phyloP scores from a whole-genome alignment of 2,888 invertebrate genomes.

The Eupithecia subfuscata region DNA sequence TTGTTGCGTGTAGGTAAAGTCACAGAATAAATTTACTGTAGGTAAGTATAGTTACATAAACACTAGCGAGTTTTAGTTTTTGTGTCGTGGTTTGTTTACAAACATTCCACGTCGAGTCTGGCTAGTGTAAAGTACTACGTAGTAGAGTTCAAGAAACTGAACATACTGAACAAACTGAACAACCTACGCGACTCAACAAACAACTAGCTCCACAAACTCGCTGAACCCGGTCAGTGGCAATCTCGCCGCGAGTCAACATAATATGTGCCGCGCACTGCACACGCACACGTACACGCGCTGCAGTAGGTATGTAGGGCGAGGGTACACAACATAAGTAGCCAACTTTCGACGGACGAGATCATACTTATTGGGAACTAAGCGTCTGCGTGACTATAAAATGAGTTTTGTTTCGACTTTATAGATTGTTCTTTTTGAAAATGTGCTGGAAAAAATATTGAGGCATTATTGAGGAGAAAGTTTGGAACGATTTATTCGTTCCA shows the following conservation, averaged over 20 bases:
- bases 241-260: conserved; percentile 17
- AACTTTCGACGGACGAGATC: neutral
- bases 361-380: conserved; percentile 5
- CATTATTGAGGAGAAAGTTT: conserved; percentile 1
- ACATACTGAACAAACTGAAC: conserved; percentile 1
- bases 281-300: neutral
- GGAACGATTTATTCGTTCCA: neutral
- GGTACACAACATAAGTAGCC: conserved; percentile 1
- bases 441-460: neutral
- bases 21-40: neutral
- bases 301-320: neutral
- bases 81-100: too few relatives aligned
- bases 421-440: neutral
- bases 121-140: neutral
- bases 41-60: neutral
- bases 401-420: neutral
- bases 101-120: too few relatives aligned
- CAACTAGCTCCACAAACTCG: neutral
- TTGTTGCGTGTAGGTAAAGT: too few relatives aligned
- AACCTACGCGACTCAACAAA: neutral
- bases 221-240: conserved; percentile 3
- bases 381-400: neutral
- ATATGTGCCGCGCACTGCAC: conserved; percentile 9
- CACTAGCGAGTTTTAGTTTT: too few relatives aligned
- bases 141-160: conserved; percentile 3